Percentiles rank a stretch among this genome's conserved stretches.
phyloP scores from a whole-genome alignment of 2,888 invertebrate genomes.

The Tipula helvola region DNA sequence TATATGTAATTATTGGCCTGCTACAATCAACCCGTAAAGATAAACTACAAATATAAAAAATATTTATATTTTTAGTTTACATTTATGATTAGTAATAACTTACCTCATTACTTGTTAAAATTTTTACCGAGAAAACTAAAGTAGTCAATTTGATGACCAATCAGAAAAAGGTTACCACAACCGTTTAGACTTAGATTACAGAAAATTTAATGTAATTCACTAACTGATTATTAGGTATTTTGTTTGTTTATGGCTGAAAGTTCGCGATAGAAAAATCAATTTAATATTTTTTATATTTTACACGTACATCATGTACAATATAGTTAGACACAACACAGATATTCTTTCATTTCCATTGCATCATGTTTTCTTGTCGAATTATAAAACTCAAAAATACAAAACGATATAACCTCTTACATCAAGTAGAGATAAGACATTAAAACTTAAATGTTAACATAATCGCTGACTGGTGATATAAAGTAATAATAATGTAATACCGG shows the following conservation, averaged over 20 bases:
- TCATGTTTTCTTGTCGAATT: conserved; percentile 4
- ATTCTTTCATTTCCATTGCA: not conserved
- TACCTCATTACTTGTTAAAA: not conserved
- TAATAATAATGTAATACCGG: not conserved
- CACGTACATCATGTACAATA: not conserved
- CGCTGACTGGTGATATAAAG: not conserved
- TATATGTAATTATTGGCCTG: too few species aligned
- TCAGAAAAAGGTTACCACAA: not conserved
- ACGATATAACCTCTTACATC: not conserved
- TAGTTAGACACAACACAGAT: not conserved
- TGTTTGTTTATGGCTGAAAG: not conserved
- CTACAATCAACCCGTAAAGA: too few species aligned
- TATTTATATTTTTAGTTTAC: not conserved
- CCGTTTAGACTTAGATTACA: not conserved
- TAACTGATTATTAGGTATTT: not conserved
- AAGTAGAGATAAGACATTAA: not conserved
- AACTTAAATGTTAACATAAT: not conserved
- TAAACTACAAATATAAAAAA: too few species aligned
- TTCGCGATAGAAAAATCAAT: not conserved
- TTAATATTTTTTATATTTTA: not conserved
- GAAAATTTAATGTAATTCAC: not conserved
- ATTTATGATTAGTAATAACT: not conserved
- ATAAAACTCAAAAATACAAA: not conserved
- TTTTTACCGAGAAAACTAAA: not conserved
- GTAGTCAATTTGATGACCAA: not conserved